Evolutionary conservation across 2,113 vertebrate species (phyloP), one percentile per base, ranked within the genome.

Genomic region (Cyphomyrus plagiostoma): DNA sequence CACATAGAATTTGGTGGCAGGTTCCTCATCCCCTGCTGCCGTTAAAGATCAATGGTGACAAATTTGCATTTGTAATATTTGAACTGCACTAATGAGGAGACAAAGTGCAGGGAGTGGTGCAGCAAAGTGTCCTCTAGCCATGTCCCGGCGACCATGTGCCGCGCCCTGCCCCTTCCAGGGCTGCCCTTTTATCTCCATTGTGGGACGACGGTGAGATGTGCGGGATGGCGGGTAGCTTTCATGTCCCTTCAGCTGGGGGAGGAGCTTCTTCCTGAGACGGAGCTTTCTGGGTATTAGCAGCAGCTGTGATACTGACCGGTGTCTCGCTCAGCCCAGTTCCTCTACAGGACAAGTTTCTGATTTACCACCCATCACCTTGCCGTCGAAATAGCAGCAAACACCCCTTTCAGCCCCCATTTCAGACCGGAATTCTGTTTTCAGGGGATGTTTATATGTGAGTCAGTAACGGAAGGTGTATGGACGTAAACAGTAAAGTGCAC

Each of bases 41-140:
- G 50, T 82, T 39, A 90, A 86, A 92, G 89, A 83, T 89, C 56
- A 89, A 53, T 90, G 23, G 88, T 49, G 52, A 91, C 93, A 93
- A 89, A 93, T 94, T 94, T 94, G 91, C 93, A 93, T 94, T 90
- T 86, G 74, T 87, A 77, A 89, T 92, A 91, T 91, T 50, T 50
- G 91, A 90, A 84, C 77, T 49, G 90, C 90, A 91, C 92, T 95
- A 94, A 94, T 94, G 94, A 94, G 93, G 93, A 92, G 91, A 88
- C 92, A 92, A 89, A 90, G 49, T 92, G 88, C 92, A 92, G 91
- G 19, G 19, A 89, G 91, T 49, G 62, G 58, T 89, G 84, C 45
- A 6, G 50, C 30, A 23, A 53, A 85, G 77, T 48, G 58, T 30
- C 74, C 35, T 39, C 21, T 46, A n/a, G 35, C 52, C 21, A 21